These are phyloP conservation scores for Fulica atra DNA, from an alignment of 2,113 vertebrate genomes.

Conservation along the genomic window DNA sequence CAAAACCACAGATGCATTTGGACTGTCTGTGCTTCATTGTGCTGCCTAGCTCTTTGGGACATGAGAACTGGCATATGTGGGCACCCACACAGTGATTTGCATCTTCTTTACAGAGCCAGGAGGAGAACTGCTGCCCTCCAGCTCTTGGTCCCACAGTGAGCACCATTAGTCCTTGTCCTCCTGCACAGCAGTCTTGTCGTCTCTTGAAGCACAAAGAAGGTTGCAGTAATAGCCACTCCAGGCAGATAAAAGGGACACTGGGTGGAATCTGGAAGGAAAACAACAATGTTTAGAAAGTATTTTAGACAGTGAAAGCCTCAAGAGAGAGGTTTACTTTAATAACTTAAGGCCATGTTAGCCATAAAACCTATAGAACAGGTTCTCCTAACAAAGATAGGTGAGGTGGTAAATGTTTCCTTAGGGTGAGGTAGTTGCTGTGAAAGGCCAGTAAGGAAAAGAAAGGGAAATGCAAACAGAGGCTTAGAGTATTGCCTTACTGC, in stretches of 20 bases:
- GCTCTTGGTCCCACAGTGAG: not conserved
- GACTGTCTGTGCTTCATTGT: not conserved
- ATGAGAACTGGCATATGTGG: fast-evolving
- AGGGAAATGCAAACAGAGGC: not conserved
- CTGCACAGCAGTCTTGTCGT: not conserved
- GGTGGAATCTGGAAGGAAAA: not conserved
- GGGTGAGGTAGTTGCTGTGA: conserved; percentile 18
- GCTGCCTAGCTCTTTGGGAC: not conserved
- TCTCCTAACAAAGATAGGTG: conserved; percentile 7
- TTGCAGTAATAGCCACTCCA: not conserved
- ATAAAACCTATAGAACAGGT: conserved; percentile 47
- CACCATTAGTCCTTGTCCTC: not conserved
- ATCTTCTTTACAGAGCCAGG: not conserved
- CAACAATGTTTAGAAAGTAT: not conserved
- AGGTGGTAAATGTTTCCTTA: not conserved
- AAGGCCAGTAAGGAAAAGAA: not conserved
- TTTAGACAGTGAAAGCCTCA: not conserved
- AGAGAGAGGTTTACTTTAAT: not conserved
- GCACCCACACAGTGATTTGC: not conserved
- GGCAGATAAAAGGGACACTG: not conserved
- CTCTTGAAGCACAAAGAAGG: not conserved
- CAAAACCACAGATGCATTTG: not conserved
- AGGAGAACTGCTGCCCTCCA: not conserved
- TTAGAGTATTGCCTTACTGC: not conserved
- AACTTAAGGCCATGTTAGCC: not conserved